phyloP scores from a whole-genome alignment of 2,888 invertebrate genomes.

The Brachyptera putata region DNA sequence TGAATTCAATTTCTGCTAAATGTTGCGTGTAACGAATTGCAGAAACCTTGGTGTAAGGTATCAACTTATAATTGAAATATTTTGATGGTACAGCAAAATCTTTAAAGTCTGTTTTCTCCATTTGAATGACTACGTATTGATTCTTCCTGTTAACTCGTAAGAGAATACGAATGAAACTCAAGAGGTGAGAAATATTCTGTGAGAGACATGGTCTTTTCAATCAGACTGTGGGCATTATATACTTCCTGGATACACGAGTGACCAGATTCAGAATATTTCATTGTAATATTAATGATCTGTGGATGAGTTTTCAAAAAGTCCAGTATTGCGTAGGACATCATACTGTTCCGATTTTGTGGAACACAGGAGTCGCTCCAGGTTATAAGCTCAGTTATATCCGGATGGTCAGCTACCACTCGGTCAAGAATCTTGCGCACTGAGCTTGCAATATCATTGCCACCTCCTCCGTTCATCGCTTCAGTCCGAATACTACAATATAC shows the following conservation, averaged over 20 bases:
- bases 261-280: slow-evolving; percentile 8
- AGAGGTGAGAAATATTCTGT: slow-evolving; percentile 8
- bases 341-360: slow-evolving; percentile 13
- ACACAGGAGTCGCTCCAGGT: slow-evolving; percentile 20
- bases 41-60: background rate
- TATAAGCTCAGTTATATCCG: slow-evolving; percentile 1
- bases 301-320: slow-evolving; percentile 11
- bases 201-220: slow-evolving; percentile 3
- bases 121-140: slow-evolving; percentile 11
- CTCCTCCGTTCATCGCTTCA: slow-evolving; percentile 1
- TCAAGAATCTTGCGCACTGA: background rate
- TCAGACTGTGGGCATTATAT: slow-evolving; percentile 12
- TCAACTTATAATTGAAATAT: background rate
- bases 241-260: slow-evolving; percentile 15
- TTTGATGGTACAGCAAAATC: background rate
- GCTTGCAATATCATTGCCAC: slow-evolving; percentile 14
- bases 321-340: slow-evolving; percentile 4
- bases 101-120: background rate
- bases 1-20: background rate
- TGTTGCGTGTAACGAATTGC: background rate
- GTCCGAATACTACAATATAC: slow-evolving; percentile 4
- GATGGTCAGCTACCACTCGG: background rate
- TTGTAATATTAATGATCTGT: background rate
- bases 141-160: background rate
- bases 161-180: slow-evolving; percentile 5